phyloP scores from a whole-genome alignment of 2,797 vertebrate genomes.

The Euthynnus affinis region DNA sequence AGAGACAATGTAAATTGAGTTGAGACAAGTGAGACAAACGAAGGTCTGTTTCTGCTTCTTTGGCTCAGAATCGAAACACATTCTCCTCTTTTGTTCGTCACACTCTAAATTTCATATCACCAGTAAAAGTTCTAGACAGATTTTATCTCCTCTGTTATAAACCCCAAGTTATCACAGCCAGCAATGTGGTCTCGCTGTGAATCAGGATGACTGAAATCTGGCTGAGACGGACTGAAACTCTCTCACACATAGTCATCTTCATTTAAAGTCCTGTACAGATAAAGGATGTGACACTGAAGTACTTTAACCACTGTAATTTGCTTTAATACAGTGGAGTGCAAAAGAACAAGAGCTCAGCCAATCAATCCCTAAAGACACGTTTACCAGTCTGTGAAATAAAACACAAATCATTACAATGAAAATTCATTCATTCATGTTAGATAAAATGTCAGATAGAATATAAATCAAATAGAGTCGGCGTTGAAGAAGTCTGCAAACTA shows the following conservation, averaged over 20 bases:
- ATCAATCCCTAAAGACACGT: not conserved
- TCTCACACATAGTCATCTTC: not conserved
- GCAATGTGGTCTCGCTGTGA: slow-evolving; percentile 3
- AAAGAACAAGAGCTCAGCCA: not conserved
- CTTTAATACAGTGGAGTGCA: not conserved
- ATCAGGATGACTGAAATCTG: slow-evolving; percentile 26
- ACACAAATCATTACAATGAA: not conserved
- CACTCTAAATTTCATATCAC: slow-evolving; percentile 21
- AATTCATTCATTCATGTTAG: not conserved
- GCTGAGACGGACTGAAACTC: not conserved
- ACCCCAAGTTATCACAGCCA: slow-evolving; percentile 17
- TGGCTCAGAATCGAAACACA: slow-evolving; percentile 10
- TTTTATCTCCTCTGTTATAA: slow-evolving; percentile 24
- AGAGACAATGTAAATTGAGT: slow-evolving; percentile 8
- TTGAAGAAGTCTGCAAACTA: too few species aligned
- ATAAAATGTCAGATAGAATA: slow-evolving; percentile 5
- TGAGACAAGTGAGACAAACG: slow-evolving; percentile 1
- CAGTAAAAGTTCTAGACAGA: slow-evolving; percentile 14
- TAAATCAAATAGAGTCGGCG: not conserved
- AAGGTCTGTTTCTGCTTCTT: not conserved
- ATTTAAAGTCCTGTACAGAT: not conserved
- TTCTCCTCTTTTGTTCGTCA: not conserved
- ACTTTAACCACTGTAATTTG: slow-evolving; percentile 12
- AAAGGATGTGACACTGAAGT: slow-evolving; percentile 2
- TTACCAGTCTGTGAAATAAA: not conserved